Conservation (phyloP, 2,888 invertebrate species). For the Synanthedon vespiformis region DNA sequence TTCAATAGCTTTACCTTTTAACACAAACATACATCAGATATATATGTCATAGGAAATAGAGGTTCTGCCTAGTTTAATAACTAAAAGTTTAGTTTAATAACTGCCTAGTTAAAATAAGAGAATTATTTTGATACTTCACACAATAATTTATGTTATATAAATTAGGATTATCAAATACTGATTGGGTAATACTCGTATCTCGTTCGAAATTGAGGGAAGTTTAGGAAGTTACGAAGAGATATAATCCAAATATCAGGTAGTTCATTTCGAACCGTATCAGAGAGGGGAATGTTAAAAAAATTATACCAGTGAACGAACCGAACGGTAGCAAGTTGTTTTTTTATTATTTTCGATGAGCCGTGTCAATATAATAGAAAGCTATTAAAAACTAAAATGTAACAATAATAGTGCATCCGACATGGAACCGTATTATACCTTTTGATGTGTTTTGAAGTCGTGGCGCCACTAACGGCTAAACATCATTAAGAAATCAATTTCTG, state of each 20-base stretch:
- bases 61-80: too few relatives aligned
- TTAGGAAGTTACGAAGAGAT: too few relatives aligned
- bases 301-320: constrained; percentile 24
- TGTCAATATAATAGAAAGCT: constrained; percentile 55
- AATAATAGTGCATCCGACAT: constrained; percentile 27
- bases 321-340: constrained; percentile 59
- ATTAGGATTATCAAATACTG: too few relatives aligned
- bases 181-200: too few relatives aligned
- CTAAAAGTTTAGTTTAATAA: too few relatives aligned
- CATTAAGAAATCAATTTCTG: neutral
- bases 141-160: too few relatives aligned
- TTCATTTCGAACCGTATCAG: constrained; percentile 9
- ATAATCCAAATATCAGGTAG: constrained; percentile 35
- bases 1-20: too few relatives aligned
- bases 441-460: constrained; percentile 23
- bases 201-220: too few relatives aligned
- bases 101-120: too few relatives aligned
- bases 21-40: too few relatives aligned
- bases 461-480: constrained; percentile 35
- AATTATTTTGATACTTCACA: too few relatives aligned
- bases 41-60: too few relatives aligned
- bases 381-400: constrained; percentile 39
- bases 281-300: neutral
- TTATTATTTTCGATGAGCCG: constrained; percentile 48
- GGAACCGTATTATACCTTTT: constrained; percentile 27